phyloP scores from a whole-genome alignment of 2,113 vertebrate genomes.

The Eublepharis macularius region DNA sequence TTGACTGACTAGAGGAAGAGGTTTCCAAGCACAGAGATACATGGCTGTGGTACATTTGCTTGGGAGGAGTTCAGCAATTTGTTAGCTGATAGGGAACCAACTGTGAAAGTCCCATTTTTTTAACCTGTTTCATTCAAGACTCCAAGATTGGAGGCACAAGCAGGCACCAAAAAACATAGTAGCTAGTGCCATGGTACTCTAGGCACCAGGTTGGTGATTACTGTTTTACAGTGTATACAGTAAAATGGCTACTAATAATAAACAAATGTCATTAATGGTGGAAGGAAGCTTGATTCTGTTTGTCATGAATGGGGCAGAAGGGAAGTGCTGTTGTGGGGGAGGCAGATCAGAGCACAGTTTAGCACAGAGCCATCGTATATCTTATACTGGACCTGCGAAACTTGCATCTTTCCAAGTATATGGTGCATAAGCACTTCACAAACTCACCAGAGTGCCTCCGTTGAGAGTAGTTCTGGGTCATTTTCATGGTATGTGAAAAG shows the following conservation, averaged over 20 bases:
- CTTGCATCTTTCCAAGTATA: conserved; percentile 11
- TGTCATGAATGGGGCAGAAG: not conserved
- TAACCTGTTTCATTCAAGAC: too few relatives aligned
- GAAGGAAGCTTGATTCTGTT: not conserved
- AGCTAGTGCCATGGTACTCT: too few relatives aligned
- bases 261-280: not conserved
- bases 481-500: conserved; percentile 5
- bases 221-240: not conserved
- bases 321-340: not conserved
- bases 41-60: too few relatives aligned
- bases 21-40: too few relatives aligned
- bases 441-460: conserved; percentile 35
- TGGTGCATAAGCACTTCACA: conserved; percentile 18
- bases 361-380: not conserved
- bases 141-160: too few relatives aligned
- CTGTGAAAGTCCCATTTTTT: too few relatives aligned
- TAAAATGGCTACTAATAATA: not conserved
- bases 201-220: too few relatives aligned
- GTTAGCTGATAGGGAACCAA: too few relatives aligned
- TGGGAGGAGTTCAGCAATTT: too few relatives aligned
- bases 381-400: not conserved
- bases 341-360: not conserved
- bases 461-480: conserved; percentile 28
- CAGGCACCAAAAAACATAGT: too few relatives aligned
- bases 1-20: too few relatives aligned